These are phyloP conservation scores for Manduca sexta DNA, from an alignment of 1,140 invertebrate species.

Conservation along the genomic window DNA sequence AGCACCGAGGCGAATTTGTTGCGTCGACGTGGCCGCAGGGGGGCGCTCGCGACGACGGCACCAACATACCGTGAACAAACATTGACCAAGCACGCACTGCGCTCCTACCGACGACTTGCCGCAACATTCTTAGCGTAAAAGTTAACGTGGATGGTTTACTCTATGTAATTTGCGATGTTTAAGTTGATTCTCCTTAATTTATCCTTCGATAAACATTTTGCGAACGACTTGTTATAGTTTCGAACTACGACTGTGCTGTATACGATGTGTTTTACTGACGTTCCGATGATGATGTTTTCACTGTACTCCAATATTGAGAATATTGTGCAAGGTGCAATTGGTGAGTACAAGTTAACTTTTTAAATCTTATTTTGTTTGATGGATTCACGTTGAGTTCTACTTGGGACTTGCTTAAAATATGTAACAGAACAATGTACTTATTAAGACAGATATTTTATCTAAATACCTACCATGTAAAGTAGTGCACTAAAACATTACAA, in stretches of 20 bases:
- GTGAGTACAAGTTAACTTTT: conserved; percentile 33
- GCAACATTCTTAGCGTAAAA: conserved; percentile 73
- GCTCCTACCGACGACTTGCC: conserved; percentile 56
- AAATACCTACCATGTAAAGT: too few relatives aligned
- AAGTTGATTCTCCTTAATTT: conserved; percentile 47
- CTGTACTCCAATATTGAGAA: conserved; percentile 36
- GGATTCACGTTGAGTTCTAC: too few relatives aligned
- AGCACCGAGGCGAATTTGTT: conserved; percentile 28
- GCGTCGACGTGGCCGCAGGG: conserved; percentile 33
- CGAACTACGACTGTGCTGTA: conserved; percentile 42
- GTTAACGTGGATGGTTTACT: conserved; percentile 71
- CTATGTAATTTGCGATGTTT: conserved; percentile 69
- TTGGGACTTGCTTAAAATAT: too few relatives aligned
- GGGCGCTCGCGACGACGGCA: conserved; percentile 42
- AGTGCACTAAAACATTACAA: too few relatives aligned
- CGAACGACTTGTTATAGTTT: conserved; percentile 43
- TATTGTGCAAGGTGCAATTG: conserved; percentile 42
- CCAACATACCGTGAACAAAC: conserved; percentile 51
- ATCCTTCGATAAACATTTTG: conserved; percentile 43
- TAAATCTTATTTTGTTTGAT: too few relatives aligned
- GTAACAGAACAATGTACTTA: too few relatives aligned
- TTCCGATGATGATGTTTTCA: conserved; percentile 34
- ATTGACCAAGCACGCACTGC: conserved; percentile 60
- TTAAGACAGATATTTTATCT: too few relatives aligned
- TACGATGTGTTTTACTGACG: conserved; percentile 43